Base-by-base conservation (phyloP, 2,888 invertebrate species). In the Tetheella fluctuosa region DNA sequence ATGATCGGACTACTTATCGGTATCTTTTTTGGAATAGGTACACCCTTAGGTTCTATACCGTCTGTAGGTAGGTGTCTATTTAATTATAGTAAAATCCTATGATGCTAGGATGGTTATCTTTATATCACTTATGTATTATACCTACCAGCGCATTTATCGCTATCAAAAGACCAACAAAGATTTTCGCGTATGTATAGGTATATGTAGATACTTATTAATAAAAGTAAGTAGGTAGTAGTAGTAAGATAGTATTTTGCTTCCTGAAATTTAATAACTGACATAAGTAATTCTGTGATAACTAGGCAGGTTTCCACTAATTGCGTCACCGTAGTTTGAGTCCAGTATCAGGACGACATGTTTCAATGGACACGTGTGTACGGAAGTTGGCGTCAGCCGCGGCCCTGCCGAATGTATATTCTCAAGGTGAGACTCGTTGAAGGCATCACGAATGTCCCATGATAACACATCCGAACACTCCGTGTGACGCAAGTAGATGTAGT, bases 321-420 rank as follows among this genome's bases (percentile, higher is more conserved):
- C 95, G 73, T 95, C 95, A 0, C 90, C 93, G 79, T 95, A 95
- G 73, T 95, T 95, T 12, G 95, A 94, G 73, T 95, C 94, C 2
- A 95, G 83, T 17, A 95, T 89, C 34, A 95, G 81, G 73, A 95
- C 91, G 25, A 89, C 78, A 59, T 89, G 89, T 64, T 93, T 90
- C 60, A 90, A 85, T 62, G 90, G 88, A 65, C 94, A 95, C 0
- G 94, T 87, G 15, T 94, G 80, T 0, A 94, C 94, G 6, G 95
- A 93, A 0, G 94, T 95, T 3, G 95, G 90, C 30, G 94, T 79
- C 37, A 93, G 81, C 61, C 92, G 89, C 0, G 89, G 88, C 1
- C 89, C 89, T 1, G 94, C 91, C 23, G 91, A 92, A 68, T 94
- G 94, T 3, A 95, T 93, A 64, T 89, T 81, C 34, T 86, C 71